phyloP scores from a whole-genome alignment of 2,113 vertebrate species.

The Toxostoma redivivum region DNA sequence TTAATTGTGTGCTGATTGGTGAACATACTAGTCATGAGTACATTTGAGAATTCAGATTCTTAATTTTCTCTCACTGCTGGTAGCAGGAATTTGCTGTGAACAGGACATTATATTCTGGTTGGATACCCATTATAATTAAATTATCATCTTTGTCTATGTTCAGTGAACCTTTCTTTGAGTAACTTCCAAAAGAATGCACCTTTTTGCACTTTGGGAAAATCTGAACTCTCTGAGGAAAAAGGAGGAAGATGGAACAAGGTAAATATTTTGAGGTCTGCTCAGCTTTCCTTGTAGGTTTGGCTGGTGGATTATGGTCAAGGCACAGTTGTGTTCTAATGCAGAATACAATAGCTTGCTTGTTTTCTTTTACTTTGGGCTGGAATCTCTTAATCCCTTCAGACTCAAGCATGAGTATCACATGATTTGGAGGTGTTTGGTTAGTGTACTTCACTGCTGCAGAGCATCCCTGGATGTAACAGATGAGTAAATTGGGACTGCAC shows the following conservation, averaged over 20 bases:
- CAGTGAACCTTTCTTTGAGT: slow-evolving; percentile 55
- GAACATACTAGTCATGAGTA: slow-evolving; percentile 3
- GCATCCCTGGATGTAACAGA: background rate
- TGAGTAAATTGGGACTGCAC: background rate
- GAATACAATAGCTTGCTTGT: slow-evolving; percentile 54
- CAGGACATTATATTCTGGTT: slow-evolving; percentile 60
- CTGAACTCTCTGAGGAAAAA: background rate
- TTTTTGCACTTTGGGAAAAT: slow-evolving; percentile 54
- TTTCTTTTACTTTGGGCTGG: slow-evolving; percentile 50
- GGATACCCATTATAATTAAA: slow-evolving; percentile 58
- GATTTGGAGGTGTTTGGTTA: slow-evolving; percentile 49
- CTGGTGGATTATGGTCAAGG: slow-evolving; percentile 26
- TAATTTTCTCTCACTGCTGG: slow-evolving; percentile 22
- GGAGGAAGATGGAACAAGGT: slow-evolving; percentile 34
- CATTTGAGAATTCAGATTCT: slow-evolving; percentile 20
- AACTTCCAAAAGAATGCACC: slow-evolving; percentile 36
- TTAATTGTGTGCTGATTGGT: background rate
- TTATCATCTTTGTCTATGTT: slow-evolving; percentile 56
- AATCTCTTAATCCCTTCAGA: slow-evolving; percentile 53
- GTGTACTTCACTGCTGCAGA: background rate
- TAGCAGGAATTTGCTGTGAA: slow-evolving; percentile 65
- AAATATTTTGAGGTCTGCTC: slow-evolving; percentile 33
- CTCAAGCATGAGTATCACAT: slow-evolving; percentile 45
- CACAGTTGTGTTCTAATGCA: slow-evolving; percentile 3
- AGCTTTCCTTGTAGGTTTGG: slow-evolving; percentile 36